Base-by-base conservation (phyloP, 2,888 invertebrate species). In the Danaus chrysippus region DNA sequence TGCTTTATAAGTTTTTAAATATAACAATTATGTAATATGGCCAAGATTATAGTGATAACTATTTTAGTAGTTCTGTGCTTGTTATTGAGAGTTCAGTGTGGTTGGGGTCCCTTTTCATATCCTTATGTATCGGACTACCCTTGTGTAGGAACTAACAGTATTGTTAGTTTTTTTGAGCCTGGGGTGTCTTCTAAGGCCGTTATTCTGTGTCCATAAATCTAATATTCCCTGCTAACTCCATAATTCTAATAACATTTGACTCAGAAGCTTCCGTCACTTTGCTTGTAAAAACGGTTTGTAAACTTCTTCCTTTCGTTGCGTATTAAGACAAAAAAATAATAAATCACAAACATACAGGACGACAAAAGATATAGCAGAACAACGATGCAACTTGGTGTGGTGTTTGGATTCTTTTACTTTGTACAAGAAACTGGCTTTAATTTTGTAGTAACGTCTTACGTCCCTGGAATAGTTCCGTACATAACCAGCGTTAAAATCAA, bases 401-500 rank as follows among this genome's bases (percentile, higher is more conserved):
- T 17, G 49, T 49, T 49, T 49, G 10, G 10, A 10, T 49, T 49
- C 17, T 17, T 11, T 15, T 49, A 49, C 17, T 49, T 17, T 49
- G 49, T 1, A 49, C 3, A 49, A 49, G 15, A 17, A 15, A 49
- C 17, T 17, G 49, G 49, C 3, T 17, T 49, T n/a, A 49, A n/a
- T 49, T 49, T 49, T 49, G 49, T 49, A 11, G 49, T 49, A 17
- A 49, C 49, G 15, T 49, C 49, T 10, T 49, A 17, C 42, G 49
- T 56, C 6, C 63, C 61, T 12, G 66, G 66, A 13, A 57, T n/a
- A 8, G 57, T 61, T 52, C 66, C 66, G 1, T 66, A 66, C 10
- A 19, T 66, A 3, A 59, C 57, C 5, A 63, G 63, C 3, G n/a
- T 66, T 15, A 43, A 43, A 54, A 46, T 66, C 17, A 61, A 66